Conservation (phyloP, 2,888 invertebrate genomes). For the Chymomyza procnemis region DNA sequence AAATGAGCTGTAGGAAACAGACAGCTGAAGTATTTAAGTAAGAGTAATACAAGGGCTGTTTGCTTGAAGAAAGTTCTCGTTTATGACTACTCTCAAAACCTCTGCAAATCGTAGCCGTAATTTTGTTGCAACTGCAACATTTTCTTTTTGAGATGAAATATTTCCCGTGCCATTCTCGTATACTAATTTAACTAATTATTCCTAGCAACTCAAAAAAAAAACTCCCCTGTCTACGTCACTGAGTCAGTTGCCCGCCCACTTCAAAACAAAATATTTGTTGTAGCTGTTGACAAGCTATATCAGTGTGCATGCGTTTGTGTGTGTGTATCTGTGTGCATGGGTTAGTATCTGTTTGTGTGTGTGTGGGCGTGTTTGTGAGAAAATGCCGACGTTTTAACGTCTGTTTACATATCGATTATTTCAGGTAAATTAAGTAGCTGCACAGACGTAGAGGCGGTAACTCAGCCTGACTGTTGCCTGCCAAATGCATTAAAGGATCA, state of each 20-base stretch:
- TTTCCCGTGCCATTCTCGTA: too few relatives aligned
- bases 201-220: not conserved
- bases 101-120: too few relatives aligned
- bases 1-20: too few relatives aligned
- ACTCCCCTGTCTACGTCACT: slow-evolving; percentile 21
- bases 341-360: not conserved
- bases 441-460: slow-evolving; percentile 25
- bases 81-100: too few relatives aligned
- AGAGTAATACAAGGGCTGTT: too few relatives aligned
- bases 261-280: slow-evolving; percentile 72
- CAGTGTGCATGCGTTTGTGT: not conserved
- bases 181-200: too few relatives aligned
- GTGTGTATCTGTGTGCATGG: not conserved
- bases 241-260: slow-evolving; percentile 35
- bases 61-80: too few relatives aligned
- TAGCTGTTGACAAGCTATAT: slow-evolving; percentile 53
- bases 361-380: slow-evolving; percentile 45
- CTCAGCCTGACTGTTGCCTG: slow-evolving; percentile 44
- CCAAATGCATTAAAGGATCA: slow-evolving; percentile 75
- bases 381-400: slow-evolving; percentile 71
- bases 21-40: too few relatives aligned
- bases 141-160: too few relatives aligned
- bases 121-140: too few relatives aligned
- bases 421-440: slow-evolving; percentile 76
- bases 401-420: slow-evolving; percentile 75